A percentile compares a stretch with the other conserved stretches of the same genome.
Conservation (phyloP, 2,888 invertebrate species). For the Eustalomyia histrio region DNA sequence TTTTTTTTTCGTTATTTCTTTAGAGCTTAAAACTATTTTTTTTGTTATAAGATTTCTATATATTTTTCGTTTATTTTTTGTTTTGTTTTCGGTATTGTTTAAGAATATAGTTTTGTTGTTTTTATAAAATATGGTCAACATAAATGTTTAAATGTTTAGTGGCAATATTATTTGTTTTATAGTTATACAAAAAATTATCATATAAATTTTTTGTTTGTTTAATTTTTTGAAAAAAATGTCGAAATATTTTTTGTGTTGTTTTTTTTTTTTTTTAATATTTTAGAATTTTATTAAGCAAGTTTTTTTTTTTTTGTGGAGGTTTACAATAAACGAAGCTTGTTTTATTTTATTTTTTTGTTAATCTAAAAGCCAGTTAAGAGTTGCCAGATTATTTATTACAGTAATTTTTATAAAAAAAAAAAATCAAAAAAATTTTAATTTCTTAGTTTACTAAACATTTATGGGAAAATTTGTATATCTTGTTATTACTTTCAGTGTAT, state of each 20-base stretch:
- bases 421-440: slow-evolving; percentile 10
- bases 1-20: slow-evolving; percentile 38
- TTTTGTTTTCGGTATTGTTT: not conserved
- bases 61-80: slow-evolving; percentile 45
- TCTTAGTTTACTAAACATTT: slow-evolving; percentile 1
- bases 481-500: not conserved
- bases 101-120: slow-evolving; percentile 34
- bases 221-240: slow-evolving; percentile 39
- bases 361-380: not conserved
- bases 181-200: slow-evolving; percentile 20
- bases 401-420: slow-evolving; percentile 12
- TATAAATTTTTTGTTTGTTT: slow-evolving; percentile 18
- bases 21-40: slow-evolving; percentile 45
- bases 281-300: slow-evolving; percentile 47
- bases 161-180: slow-evolving; percentile 27
- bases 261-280: slow-evolving; percentile 32
- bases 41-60: slow-evolving; percentile 31
- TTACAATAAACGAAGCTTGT: slow-evolving; percentile 37
- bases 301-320: slow-evolving; percentile 41
- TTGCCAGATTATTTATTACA: slow-evolving; percentile 20
- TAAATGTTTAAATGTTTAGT: slow-evolving; percentile 33
- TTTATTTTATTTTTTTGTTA: slow-evolving; percentile 51
- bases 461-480: not conserved
- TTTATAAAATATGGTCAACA: slow-evolving; percentile 20
- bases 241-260: slow-evolving; percentile 49